phyloP scores from a whole-genome alignment of 2,113 vertebrate genomes.

The Coturnix japonica region DNA sequence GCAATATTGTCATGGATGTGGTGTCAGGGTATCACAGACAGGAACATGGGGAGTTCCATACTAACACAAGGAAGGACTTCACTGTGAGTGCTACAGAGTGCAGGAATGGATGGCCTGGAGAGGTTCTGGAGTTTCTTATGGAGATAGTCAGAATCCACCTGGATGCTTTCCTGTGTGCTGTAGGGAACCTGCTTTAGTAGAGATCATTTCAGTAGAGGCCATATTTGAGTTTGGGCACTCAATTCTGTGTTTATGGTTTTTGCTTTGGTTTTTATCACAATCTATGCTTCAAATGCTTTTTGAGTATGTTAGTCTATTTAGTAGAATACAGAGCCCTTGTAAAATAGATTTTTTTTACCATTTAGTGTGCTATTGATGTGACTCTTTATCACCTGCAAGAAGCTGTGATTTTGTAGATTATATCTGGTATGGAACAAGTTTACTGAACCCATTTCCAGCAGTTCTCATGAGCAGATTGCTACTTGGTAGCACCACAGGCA shows the following conservation, averaged over 20 bases:
- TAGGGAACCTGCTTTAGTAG: neutral
- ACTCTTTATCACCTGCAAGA: neutral
- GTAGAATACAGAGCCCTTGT: neutral
- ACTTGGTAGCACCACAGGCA: neutral
- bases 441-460: neutral
- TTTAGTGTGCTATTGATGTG: neutral
- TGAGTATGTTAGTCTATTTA: neutral
- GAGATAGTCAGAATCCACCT: neutral
- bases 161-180: neutral
- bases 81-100: neutral
- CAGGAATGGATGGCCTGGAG: too few relatives aligned
- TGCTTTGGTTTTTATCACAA: neutral
- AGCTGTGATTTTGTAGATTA: neutral
- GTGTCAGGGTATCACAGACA: neutral
- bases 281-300: neutral
- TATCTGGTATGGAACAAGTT: neutral
- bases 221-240: neutral
- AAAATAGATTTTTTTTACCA: neutral
- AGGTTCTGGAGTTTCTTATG: neutral
- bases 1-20: rapidly evolving
- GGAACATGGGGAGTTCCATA: neutral
- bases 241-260: neutral
- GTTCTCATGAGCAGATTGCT: neutral
- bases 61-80: neutral
- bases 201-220: neutral